Conservation (phyloP, 2,888 invertebrate genomes). For the Cryptops parisi region DNA sequence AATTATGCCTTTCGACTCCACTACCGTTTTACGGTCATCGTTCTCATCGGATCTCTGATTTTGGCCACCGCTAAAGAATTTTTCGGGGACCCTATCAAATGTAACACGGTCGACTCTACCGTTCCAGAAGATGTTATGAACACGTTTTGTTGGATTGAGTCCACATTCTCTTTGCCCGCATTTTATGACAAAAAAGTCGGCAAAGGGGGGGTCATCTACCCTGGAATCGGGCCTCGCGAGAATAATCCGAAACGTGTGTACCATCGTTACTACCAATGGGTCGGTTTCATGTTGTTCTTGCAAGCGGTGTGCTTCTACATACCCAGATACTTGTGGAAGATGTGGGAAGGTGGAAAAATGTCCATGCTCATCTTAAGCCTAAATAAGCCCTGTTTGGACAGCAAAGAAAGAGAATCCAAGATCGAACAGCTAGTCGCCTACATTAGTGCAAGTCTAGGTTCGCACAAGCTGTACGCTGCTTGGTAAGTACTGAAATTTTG, state of each 20-base stretch:
- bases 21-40: constrained; percentile 80
- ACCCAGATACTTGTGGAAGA: constrained; percentile 73
- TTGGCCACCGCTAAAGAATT: constrained; percentile 88
- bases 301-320: constrained; percentile 69
- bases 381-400: constrained; percentile 39
- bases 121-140: constrained; percentile 57
- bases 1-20: constrained; percentile 86
- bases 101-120: constrained; percentile 32
- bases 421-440: constrained; percentile 42
- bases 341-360: constrained; percentile 66
- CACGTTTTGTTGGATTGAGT: constrained; percentile 92
- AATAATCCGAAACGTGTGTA: constrained; percentile 34
- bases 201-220: constrained; percentile 49
- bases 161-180: constrained; percentile 74
- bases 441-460: constrained; percentile 58
- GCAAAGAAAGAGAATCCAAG: constrained; percentile 63
- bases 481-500: constrained; percentile 36
- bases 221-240: constrained; percentile 48
- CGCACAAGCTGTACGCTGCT: constrained; percentile 72
- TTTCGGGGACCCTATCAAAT: constrained; percentile 94
- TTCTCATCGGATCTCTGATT: constrained; percentile 80
- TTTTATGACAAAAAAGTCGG: constrained; percentile 46
- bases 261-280: constrained; percentile 95
- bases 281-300: constrained; percentile 70
- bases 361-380: constrained; percentile 48